Percentiles rank a stretch among this genome's conserved stretches.
phyloP scores from a whole-genome alignment of 2,888 invertebrate genomes.

The Diarsia mendica region DNA sequence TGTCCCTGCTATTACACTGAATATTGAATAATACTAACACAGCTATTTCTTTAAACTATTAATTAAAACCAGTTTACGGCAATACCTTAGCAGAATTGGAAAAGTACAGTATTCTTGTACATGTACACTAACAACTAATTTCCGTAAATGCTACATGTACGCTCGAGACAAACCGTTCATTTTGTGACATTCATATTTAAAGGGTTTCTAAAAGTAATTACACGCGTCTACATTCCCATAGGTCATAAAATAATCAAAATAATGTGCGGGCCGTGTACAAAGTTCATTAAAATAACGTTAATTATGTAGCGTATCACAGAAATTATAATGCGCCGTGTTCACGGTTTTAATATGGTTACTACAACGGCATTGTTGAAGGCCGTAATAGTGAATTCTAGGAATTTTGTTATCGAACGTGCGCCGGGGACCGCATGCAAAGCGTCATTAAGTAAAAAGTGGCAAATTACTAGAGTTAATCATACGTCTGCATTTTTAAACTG shows the following conservation, averaged over 20 bases:
- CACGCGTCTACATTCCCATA: slow-evolving; percentile 56
- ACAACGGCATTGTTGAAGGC: slow-evolving; percentile 60
- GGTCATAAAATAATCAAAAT: slow-evolving; percentile 66
- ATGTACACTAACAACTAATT: slow-evolving; percentile 26
- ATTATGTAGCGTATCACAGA: slow-evolving; percentile 60
- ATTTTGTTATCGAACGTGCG: slow-evolving; percentile 63
- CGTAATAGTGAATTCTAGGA: slow-evolving; percentile 72
- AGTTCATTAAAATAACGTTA: slow-evolving; percentile 65
- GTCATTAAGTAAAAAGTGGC: slow-evolving; percentile 73
- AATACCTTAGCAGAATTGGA: slow-evolving; percentile 14
- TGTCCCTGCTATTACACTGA: slow-evolving; percentile 23
- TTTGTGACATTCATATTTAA: slow-evolving; percentile 54
- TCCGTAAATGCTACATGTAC: slow-evolving; percentile 34
- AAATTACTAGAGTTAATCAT: slow-evolving; percentile 77
- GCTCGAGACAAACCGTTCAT: slow-evolving; percentile 28
- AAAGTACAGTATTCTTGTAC: slow-evolving; percentile 17
- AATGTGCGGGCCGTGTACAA: slow-evolving; percentile 46
- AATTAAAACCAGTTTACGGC: slow-evolving; percentile 39
- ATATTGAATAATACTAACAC: slow-evolving; percentile 20
- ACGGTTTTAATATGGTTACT: slow-evolving; percentile 48
- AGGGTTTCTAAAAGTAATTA: slow-evolving; percentile 61
- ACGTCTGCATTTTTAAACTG: slow-evolving; percentile 74
- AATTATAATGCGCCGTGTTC: slow-evolving; percentile 50
- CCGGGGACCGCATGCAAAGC: slow-evolving; percentile 69
- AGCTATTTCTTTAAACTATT: slow-evolving; percentile 36